A percentile compares a stretch with the other conserved stretches of the same genome.
phyloP scores from a whole-genome alignment of 2,797 vertebrate genomes.

The Calcarius lapponicus region DNA sequence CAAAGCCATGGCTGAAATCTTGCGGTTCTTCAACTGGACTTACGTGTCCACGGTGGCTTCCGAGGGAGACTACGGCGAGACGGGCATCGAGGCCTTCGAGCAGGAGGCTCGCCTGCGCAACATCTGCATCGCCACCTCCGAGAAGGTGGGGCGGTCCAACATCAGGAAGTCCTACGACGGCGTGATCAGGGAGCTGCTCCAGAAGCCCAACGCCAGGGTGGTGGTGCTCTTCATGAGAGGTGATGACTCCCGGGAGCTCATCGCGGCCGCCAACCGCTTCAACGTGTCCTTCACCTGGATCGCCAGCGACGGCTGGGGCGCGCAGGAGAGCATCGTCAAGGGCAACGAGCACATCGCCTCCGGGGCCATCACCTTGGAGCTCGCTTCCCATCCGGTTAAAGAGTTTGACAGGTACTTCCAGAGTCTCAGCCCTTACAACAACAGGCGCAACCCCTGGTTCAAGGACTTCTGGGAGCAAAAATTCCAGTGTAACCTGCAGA shows the following conservation, averaged over 20 bases:
- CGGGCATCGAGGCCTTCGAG: slow-evolving; percentile 96
- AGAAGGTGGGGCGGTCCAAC: slow-evolving; percentile 95
- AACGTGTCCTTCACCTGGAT: slow-evolving; percentile 97
- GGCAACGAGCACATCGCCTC: slow-evolving; percentile 93
- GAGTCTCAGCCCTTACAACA: slow-evolving; percentile 86
- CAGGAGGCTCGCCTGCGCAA: slow-evolving; percentile 95
- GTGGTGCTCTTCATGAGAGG: slow-evolving; percentile 95
- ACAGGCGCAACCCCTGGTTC: slow-evolving; percentile 96
- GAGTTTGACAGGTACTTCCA: slow-evolving; percentile 95
- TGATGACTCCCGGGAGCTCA: slow-evolving; percentile 93
- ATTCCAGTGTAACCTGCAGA: slow-evolving; percentile 90
- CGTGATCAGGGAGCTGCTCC: slow-evolving; percentile 91
- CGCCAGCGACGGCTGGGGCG: slow-evolving; percentile 98
- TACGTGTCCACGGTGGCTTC: slow-evolving; percentile 98
- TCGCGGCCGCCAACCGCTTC: slow-evolving; percentile 90
- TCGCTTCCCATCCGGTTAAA: slow-evolving; percentile 89
- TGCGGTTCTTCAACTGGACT: slow-evolving; percentile 97
- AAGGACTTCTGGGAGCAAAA: slow-evolving; percentile 99
- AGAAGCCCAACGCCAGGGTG: slow-evolving; percentile 94
- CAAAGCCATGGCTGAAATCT: slow-evolving; percentile 98
- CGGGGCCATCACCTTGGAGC: slow-evolving; percentile 94
- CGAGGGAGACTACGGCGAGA: slow-evolving; percentile 96
- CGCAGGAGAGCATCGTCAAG: slow-evolving; percentile 95
- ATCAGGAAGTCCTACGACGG: slow-evolving; percentile 95
- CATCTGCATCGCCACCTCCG: slow-evolving; percentile 97